These are phyloP conservation scores for Lissocephala sabroskyi DNA, from an alignment of 2,888 invertebrate species.

Conservation along the genomic window DNA sequence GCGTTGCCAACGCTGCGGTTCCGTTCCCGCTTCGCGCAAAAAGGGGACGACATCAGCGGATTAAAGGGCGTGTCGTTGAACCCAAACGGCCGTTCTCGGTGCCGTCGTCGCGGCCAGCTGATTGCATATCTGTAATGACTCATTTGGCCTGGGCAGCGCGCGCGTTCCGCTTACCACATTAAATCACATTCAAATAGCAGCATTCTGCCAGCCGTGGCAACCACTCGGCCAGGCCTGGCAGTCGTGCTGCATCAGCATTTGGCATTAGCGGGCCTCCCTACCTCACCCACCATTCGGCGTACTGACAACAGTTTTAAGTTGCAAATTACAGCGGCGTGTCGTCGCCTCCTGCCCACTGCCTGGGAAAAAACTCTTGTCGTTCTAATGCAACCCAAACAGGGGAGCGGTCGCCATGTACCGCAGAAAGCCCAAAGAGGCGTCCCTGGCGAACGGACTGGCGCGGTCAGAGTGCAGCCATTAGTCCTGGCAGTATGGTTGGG, in stretches of 20 bases:
- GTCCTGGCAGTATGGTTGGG: slow-evolving; percentile 22
- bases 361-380: background rate
- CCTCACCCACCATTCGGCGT: slow-evolving; percentile 14
- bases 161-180: slow-evolving; percentile 29
- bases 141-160: slow-evolving; percentile 50
- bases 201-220: background rate
- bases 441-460: slow-evolving; percentile 23
- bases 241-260: slow-evolving; percentile 42
- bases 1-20: slow-evolving; percentile 39
- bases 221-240: slow-evolving; percentile 1
- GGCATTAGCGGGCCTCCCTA: slow-evolving; percentile 5
- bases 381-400: background rate
- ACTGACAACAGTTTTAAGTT: slow-evolving; percentile 48
- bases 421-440: too few species aligned
- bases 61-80: slow-evolving; percentile 4
- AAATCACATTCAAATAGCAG: slow-evolving; percentile 44
- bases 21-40: background rate
- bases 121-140: slow-evolving; percentile 64
- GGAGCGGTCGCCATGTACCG: too few species aligned
- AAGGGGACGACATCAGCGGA: too few species aligned
- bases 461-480: slow-evolving; percentile 57
- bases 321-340: slow-evolving; percentile 46
- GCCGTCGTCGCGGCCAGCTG: slow-evolving; percentile 26
- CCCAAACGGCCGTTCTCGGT: too few species aligned
- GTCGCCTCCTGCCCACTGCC: slow-evolving; percentile 8